A percentile compares a stretch with the other conserved stretches of the same genome.
Evolutionary conservation across 2,797 vertebrate genomes (phyloP).

Genomic region (Mycteria americana): DNA sequence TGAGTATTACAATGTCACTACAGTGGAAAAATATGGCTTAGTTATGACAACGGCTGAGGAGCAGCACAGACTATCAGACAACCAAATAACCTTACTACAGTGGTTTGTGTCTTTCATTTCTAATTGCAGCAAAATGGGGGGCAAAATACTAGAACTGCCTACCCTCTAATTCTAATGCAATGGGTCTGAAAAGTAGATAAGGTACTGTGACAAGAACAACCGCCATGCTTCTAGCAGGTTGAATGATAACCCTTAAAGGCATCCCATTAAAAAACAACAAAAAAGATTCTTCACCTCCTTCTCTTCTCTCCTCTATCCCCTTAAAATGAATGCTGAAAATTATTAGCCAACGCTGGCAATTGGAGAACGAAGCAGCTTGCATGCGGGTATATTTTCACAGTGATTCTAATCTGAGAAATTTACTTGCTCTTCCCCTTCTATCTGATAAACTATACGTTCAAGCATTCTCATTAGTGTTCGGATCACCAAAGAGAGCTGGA

Average conservation of each 20-base stretch:
- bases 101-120: slow-evolving; percentile 11
- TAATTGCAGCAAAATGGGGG: slow-evolving; percentile 21
- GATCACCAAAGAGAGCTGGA: slow-evolving; percentile 62
- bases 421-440: slow-evolving; percentile 46
- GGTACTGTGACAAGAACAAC: slow-evolving; percentile 12
- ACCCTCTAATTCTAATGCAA: neutral
- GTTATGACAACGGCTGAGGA: slow-evolving; percentile 5
- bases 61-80: neutral
- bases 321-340: slow-evolving; percentile 13
- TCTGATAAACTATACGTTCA: slow-evolving; percentile 64
- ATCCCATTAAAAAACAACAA: slow-evolving; percentile 31
- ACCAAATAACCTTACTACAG: neutral
- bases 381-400: neutral
- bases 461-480: slow-evolving; percentile 61
- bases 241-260: slow-evolving; percentile 31
- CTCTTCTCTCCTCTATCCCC: neutral
- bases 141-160: neutral
- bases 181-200: slow-evolving; percentile 32
- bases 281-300: slow-evolving; percentile 3
- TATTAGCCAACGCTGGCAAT: slow-evolving; percentile 30
- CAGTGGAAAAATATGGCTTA: slow-evolving; percentile 7
- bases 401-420: slow-evolving; percentile 51
- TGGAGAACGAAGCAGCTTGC: slow-evolving; percentile 1
- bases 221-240: neutral
- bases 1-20: slow-evolving; percentile 2